Conservation (phyloP, 53 echinoderm and acorn worm species). For the Antedon mediterranea region DNA sequence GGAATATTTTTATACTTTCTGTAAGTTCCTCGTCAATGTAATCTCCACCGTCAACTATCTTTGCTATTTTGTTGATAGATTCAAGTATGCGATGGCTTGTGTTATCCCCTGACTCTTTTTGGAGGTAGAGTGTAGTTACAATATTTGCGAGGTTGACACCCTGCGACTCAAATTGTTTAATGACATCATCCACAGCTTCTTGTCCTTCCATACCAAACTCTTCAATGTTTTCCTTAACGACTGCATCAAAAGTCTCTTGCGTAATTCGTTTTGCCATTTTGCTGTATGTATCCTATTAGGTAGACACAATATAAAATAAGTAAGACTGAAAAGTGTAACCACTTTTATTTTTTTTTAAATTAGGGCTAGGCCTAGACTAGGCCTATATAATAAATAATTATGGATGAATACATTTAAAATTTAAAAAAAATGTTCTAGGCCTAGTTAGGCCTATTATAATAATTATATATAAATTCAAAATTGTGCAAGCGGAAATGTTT, state of each 20-base stretch:
- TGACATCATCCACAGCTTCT: constrained; percentile 70
- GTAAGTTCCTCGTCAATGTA: constrained; percentile 28
- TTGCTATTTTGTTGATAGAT: constrained; percentile 45
- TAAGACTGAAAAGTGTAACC: too few relatives aligned
- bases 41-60: constrained; percentile 23
- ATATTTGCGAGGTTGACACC: constrained; percentile 83
- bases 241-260: constrained; percentile 92
- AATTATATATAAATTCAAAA: too few relatives aligned
- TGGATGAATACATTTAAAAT: too few relatives aligned
- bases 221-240: constrained; percentile 75
- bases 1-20: constrained; percentile 29
- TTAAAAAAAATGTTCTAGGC: too few relatives aligned
- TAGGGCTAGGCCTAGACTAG: too few relatives aligned
- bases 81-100: constrained; percentile 41
- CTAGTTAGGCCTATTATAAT: too few relatives aligned
- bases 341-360: too few relatives aligned
- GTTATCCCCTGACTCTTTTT: constrained; percentile 19
- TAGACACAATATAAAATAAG: too few relatives aligned
- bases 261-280: constrained; percentile 68
- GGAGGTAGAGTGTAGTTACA: constrained; percentile 28
- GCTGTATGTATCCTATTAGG: too few relatives aligned
- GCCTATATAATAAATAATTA: too few relatives aligned
- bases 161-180: constrained; percentile 89
- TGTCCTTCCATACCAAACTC: constrained; percentile 92
- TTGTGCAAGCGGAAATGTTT: too few relatives aligned